Conservation (phyloP, 2,888 invertebrate species). For the Cataglyphis rosenhaueri region DNA sequence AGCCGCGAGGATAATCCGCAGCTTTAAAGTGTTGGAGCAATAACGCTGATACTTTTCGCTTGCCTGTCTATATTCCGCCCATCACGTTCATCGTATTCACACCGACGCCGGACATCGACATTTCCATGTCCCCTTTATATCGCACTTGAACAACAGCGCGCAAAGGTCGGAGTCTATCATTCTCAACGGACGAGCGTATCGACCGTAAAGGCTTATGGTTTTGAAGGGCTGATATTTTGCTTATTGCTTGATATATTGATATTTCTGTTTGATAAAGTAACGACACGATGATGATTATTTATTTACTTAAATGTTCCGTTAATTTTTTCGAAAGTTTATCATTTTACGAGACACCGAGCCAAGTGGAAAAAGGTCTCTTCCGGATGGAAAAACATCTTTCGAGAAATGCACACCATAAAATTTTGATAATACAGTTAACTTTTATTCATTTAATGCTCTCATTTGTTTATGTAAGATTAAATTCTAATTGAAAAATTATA, state of each 20-base stretch:
- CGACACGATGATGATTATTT: neutral
- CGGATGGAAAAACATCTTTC: no score
- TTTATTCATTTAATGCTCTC: neutral
- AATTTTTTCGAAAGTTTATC: neutral
- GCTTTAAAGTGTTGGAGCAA: constrained; percentile 78
- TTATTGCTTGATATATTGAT: constrained; percentile 1
- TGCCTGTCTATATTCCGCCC: constrained; percentile 44
- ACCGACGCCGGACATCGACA: constrained; percentile 23
- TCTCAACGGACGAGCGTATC: neutral
- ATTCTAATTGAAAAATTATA: neutral
- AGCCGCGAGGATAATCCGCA: constrained; percentile 79
- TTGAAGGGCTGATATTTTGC: neutral
- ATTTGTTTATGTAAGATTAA: neutral
- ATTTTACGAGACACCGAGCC: neutral
- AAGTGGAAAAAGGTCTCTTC: neutral
- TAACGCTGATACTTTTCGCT: constrained; percentile 67
- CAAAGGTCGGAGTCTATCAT: constrained; percentile 14
- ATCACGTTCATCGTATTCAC: constrained; percentile 42
- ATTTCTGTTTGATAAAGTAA: neutral
- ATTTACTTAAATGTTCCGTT: neutral
- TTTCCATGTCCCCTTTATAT: constrained; percentile 38
- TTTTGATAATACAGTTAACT: neutral
- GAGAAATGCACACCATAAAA: neutral
- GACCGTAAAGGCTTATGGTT: neutral
- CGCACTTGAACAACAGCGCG: neutral